These are phyloP conservation scores for Steinernema carpocapsae DNA, from an alignment of 2,888 invertebrate species.

Conservation along the genomic window DNA sequence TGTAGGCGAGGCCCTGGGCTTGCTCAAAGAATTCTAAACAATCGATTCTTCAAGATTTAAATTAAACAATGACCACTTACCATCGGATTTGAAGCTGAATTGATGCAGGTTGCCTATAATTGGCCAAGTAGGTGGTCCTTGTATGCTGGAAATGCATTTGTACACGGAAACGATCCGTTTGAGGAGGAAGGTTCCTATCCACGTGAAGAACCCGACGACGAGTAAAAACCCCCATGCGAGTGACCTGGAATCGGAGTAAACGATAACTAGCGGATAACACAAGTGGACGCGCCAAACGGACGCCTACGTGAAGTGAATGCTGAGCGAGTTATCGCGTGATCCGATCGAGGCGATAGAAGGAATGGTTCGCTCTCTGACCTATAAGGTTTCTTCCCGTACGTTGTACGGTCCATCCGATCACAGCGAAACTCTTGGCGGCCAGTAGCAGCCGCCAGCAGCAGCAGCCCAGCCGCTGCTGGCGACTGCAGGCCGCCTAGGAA, in stretches of 20 bases:
- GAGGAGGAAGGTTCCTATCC: slow-evolving; percentile 12
- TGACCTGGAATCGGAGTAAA: slow-evolving; percentile 9
- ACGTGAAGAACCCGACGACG: slow-evolving; percentile 20
- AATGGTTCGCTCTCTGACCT: slow-evolving; percentile 32
- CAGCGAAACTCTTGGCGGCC: not conserved
- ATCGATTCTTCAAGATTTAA: not conserved
- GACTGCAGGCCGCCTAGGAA: not conserved
- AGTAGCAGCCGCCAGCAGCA: not conserved
- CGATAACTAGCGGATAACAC: slow-evolving; percentile 8
- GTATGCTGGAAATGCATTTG: slow-evolving; percentile 53
- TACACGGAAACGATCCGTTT: slow-evolving; percentile 39
- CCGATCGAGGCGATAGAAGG: slow-evolving; percentile 35
- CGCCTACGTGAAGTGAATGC: not conserved
- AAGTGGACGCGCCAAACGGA: not conserved
- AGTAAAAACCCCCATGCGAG: slow-evolving; percentile 20
- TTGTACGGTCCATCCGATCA: slow-evolving; percentile 8
- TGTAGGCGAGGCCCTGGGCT: slow-evolving; percentile 65
- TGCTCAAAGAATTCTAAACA: slow-evolving; percentile 66
- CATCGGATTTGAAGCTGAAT: slow-evolving; percentile 63
- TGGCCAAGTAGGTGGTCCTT: slow-evolving; percentile 63
- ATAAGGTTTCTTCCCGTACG: slow-evolving; percentile 28
- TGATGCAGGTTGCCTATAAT: slow-evolving; percentile 65
- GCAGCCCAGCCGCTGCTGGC: not conserved
- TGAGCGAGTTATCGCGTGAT: slow-evolving; percentile 33
- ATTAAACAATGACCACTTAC: slow-evolving; percentile 38